These are phyloP conservation scores for Liopterus haemorrhoidalis DNA, from an alignment of 2,888 invertebrate genomes.

Conservation along the genomic window DNA sequence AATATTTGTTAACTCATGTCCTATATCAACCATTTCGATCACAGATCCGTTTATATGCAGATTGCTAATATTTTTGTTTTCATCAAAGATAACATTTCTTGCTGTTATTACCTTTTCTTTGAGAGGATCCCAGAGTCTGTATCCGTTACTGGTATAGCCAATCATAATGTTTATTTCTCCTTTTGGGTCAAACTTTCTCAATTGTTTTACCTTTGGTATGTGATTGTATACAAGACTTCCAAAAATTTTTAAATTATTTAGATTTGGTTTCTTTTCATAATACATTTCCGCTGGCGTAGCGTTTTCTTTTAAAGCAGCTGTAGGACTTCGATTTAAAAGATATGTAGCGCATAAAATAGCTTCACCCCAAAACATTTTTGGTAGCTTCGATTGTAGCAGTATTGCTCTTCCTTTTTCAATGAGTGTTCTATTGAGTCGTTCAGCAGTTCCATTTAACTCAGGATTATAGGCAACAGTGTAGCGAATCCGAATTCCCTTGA, in stretches of 20 bases:
- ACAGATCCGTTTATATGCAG: too few species aligned
- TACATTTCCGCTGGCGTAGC: constrained; percentile 28
- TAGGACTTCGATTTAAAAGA: constrained; percentile 32
- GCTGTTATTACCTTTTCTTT: too few species aligned
- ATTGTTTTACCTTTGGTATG: constrained; percentile 27
- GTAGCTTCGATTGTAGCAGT: constrained; percentile 30
- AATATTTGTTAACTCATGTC: too few species aligned
- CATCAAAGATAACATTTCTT: too few species aligned
- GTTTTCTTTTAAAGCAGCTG: constrained; percentile 21
- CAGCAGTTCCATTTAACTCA: too few species aligned
- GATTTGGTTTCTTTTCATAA: constrained; percentile 28
- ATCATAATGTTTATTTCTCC: constrained; percentile 17
- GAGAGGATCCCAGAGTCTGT: too few species aligned
- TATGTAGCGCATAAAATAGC: constrained; percentile 34
- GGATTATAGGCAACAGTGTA: too few species aligned
- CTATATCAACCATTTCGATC: too few species aligned
- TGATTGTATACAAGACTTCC: constrained; percentile 28
- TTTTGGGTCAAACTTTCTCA: constrained; percentile 29
- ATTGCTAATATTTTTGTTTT: too few species aligned
- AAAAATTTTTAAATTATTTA: constrained; percentile 30
- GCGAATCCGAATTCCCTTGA: constrained; percentile 13
- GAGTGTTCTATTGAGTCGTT: too few species aligned
- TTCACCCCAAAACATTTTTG: constrained; percentile 40
- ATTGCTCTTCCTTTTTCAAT: too few species aligned
- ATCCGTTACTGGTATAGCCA: constrained; percentile 8